These are phyloP conservation scores for Mnemiopsis leidyi DNA, from an alignment of 37 sponge, comb jelly and placozoan species.

Conservation along the genomic window DNA sequence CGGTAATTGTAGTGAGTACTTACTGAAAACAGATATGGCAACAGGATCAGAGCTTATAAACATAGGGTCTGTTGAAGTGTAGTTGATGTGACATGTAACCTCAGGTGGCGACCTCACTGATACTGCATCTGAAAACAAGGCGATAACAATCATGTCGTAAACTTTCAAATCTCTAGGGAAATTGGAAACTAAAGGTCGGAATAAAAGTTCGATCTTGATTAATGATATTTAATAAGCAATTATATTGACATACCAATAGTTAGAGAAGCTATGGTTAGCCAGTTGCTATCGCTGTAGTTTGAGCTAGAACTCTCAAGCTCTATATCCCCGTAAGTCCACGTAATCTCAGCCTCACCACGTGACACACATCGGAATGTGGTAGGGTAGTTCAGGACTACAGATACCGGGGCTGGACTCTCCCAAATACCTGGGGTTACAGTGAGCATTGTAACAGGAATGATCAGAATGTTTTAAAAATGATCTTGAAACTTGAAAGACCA, in stretches of 20 bases:
- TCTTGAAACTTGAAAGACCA: too few relatives aligned
- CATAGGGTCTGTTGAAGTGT: background rate
- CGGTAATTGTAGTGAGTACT: too few relatives aligned
- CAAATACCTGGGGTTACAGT: slow-evolving; percentile 27
- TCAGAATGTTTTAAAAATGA: too few relatives aligned
- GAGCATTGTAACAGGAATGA: too few relatives aligned
- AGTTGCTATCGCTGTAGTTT: slow-evolving; percentile 42
- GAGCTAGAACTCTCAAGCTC: background rate
- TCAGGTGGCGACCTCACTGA: background rate
- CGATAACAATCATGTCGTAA: too few relatives aligned
- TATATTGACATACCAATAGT: slow-evolving; percentile 13
- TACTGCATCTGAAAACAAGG: slow-evolving; percentile 5
- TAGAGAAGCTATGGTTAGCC: slow-evolving; percentile 50
- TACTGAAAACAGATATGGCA: slow-evolving; percentile 38
- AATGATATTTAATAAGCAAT: too few relatives aligned
- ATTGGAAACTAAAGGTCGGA: too few relatives aligned
- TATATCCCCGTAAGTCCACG: background rate
- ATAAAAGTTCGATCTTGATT: too few relatives aligned
- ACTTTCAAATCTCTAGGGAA: too few relatives aligned
- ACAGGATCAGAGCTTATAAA: background rate
- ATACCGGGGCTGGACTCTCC: background rate
- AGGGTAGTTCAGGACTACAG: background rate
- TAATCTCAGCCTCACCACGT: slow-evolving; percentile 34
- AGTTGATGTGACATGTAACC: slow-evolving; percentile 8
- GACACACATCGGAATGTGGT: slow-evolving; percentile 35